A percentile compares a stretch with the other conserved stretches of the same genome.
phyloP scores from a whole-genome alignment of 2,888 invertebrate species.

The Laothoe populi region DNA sequence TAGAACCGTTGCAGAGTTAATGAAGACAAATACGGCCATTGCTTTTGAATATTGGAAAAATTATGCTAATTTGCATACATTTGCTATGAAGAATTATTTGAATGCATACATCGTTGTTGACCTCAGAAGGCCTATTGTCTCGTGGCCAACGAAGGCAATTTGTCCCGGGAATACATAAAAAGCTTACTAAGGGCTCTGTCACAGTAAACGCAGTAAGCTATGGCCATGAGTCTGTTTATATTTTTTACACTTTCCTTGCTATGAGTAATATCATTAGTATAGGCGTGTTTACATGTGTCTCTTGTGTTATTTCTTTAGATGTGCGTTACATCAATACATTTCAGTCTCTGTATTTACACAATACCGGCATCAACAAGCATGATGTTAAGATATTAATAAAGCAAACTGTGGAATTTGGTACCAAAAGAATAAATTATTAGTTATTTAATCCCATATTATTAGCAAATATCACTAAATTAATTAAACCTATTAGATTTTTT shows the following conservation, averaged over 20 bases:
- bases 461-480: constrained; percentile 4
- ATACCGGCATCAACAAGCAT: neutral
- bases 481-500: neutral
- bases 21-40: constrained; percentile 9
- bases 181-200: constrained; percentile 34
- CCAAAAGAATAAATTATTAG: neutral
- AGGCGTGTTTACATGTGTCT: too few species aligned
- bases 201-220: neutral
- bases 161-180: constrained; percentile 70
- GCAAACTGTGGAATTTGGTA: neutral
- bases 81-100: constrained; percentile 6
- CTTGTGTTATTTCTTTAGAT: too few species aligned
- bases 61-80: constrained; percentile 12
- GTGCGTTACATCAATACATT: too few species aligned
- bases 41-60: constrained; percentile 15
- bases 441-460: constrained; percentile 3
- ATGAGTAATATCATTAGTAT: too few species aligned
- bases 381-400: neutral
- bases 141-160: constrained; percentile 62
- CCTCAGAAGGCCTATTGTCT: constrained; percentile 57
- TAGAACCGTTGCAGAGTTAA: neutral
- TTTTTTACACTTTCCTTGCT: neutral
- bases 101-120: constrained; percentile 41
- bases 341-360: neutral
- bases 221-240: neutral